A percentile compares a stretch with the other conserved stretches of the same genome.
Evolutionary conservation across 2,888 invertebrate genomes (phyloP).

Genomic region (Clusia tigrina): DNA sequence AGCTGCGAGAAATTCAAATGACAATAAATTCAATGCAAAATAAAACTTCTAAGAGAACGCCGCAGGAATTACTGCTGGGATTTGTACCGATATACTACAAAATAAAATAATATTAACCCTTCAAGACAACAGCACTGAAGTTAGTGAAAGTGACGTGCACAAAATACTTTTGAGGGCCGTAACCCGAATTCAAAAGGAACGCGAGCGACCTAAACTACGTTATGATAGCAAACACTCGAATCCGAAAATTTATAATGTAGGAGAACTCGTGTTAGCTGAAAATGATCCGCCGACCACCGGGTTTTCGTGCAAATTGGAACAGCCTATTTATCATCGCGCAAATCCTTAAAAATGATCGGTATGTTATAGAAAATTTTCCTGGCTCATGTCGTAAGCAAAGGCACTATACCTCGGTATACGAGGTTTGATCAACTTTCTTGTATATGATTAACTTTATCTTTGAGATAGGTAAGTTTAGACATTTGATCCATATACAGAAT

Average conservation of each 20-base stretch:
- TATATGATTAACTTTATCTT: too few species aligned
- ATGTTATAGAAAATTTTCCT: constrained; percentile 7
- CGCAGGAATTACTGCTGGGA: constrained; percentile 8
- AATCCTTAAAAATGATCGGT: constrained; percentile 15
- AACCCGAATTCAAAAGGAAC: not conserved
- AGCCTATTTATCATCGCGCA: constrained; percentile 17
- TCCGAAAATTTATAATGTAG: not conserved
- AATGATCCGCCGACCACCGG: constrained; percentile 23
- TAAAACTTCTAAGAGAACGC: constrained; percentile 7
- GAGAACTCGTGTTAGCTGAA: not conserved
- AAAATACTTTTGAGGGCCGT: not conserved
- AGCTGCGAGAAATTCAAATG: constrained; percentile 10
- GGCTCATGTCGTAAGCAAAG: not conserved
- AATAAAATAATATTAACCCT: constrained; percentile 15
- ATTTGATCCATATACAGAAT: too few species aligned
- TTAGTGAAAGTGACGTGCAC: not conserved
- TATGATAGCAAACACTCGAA: constrained; percentile 4
- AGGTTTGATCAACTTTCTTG: too few species aligned
- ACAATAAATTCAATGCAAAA: constrained; percentile 16
- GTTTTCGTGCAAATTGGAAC: constrained; percentile 20
- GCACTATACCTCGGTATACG: not conserved
- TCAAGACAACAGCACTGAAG: not conserved
- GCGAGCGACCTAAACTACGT: not conserved
- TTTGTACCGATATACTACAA: constrained; percentile 12
- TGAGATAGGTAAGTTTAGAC: too few species aligned